Base-by-base conservation (phyloP, 1,140 invertebrate species). In the Macrotrachela quadricornifera region DNA sequence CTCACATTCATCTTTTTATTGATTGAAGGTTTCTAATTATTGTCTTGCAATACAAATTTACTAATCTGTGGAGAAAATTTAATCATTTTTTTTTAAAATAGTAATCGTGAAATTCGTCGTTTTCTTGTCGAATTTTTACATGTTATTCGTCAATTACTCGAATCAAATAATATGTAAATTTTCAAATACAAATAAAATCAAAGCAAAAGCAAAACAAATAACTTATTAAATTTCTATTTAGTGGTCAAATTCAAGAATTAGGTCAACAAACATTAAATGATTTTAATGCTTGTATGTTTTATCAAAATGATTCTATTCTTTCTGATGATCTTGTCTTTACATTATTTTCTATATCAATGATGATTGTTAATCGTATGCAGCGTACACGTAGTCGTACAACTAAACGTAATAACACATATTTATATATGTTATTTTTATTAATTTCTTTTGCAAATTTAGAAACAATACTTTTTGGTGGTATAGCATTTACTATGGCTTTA, bases 401-500 rank as follows among this genome's bases (percentile, higher is more conserved):
- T 73, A 58, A 56, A 57, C 36, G 46, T 44, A 48, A 11, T 2
- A 8, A 30, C 8, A n/a, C n/a, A n/a, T n/a, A n/a, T n/a, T n/a
- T n/a, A n/a, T n/a, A n/a, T n/a, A n/a, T 30, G 21, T 30, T 30
- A 4, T 30, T 8, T 30, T 30, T 30, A 4, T 30, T 2, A 30
- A 18, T 37, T 54, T 45, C 16, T 30, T 56, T 55, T 18, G 16
- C 42, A 44, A n/a, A 30, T 30, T 4, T n/a, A 16, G 48, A 1
- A 30, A 30, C 21, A 8, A 21, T 61, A 51, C 57, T 43, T 51
- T 57, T 54, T 62, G 46, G 80, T 12, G 75, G 80, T 37, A 79
- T 82, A 59, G 83, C 83, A 37, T 85, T 87, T 61, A 76, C 78
- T 38, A 71, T 87, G 39, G 82, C 83, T 37, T 74, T 86, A 55